Evolutionary conservation across 2,797 vertebrate species (phyloP).

Genomic region (Erpetoichthys calabaricus): DNA sequence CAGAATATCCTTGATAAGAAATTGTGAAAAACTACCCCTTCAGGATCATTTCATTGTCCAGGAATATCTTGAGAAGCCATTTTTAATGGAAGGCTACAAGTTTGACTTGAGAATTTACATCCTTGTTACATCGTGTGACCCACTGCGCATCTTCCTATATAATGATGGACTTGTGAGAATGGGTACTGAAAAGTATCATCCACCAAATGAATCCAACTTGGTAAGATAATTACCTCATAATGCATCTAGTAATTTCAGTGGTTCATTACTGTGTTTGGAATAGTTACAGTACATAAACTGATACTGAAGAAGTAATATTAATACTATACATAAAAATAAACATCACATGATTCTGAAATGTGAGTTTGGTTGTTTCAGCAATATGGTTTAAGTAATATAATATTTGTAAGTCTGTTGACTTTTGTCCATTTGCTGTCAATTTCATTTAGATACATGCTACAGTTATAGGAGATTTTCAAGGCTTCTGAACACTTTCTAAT

Average conservation of each 20-base stretch:
- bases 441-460: too few species aligned
- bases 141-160: slow-evolving; percentile 90
- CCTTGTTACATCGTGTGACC: slow-evolving; percentile 91
- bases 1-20: slow-evolving; percentile 94
- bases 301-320: too few species aligned
- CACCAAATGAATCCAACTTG: slow-evolving; percentile 88
- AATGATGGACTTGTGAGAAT: slow-evolving; percentile 92
- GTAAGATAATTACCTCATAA: slow-evolving; percentile 45
- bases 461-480: too few species aligned
- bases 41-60: slow-evolving; percentile 97
- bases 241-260: neutral
- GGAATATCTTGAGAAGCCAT: slow-evolving; percentile 96
- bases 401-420: too few species aligned
- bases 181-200: slow-evolving; percentile 93
- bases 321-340: too few species aligned
- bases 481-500: too few species aligned
- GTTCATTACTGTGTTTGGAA: too few species aligned
- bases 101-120: slow-evolving; percentile 96
- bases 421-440: too few species aligned
- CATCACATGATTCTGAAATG: too few species aligned
- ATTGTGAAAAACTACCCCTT: slow-evolving; percentile 85
- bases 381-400: too few species aligned
- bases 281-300: too few species aligned
- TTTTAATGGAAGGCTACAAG: slow-evolving; percentile 96
- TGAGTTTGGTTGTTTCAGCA: too few species aligned